Evolutionary conservation across 2,797 vertebrate genomes (phyloP).

Genomic region (Syngnathus rostellatus): DNA sequence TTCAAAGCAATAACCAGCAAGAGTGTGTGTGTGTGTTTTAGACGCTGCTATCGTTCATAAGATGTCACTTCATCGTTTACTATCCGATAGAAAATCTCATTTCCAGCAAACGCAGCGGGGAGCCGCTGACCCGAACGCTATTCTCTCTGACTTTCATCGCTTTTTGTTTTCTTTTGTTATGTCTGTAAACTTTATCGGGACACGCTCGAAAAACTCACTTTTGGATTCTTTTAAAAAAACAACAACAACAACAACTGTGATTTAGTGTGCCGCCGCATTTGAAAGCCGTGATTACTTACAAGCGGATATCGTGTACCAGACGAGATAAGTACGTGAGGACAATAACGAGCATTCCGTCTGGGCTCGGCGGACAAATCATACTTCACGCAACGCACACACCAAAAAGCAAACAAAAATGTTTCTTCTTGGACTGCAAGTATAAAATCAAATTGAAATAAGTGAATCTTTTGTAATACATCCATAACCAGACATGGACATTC

Average conservation of each 20-base stretch:
- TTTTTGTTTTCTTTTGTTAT: background rate
- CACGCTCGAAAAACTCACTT: background rate
- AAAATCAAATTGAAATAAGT: too few species aligned
- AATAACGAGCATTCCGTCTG: background rate
- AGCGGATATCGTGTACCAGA: background rate
- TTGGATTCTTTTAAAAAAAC: background rate
- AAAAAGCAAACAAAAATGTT: background rate
- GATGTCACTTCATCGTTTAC: background rate
- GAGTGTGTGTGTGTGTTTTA: background rate
- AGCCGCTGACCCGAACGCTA: background rate
- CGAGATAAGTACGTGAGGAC: background rate
- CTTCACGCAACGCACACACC: background rate
- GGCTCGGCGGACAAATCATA: background rate
- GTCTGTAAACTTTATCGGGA: slow-evolving; percentile 2
- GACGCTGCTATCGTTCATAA: background rate
- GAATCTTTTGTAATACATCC: too few species aligned
- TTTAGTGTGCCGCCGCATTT: background rate
- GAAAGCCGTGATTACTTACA: slow-evolving; percentile 9
- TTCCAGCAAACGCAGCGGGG: background rate
- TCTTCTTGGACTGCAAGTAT: background rate
- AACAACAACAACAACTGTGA: background rate
- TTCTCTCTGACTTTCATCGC: slow-evolving; percentile 1
- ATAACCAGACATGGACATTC: too few species aligned
- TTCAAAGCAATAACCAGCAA: background rate
- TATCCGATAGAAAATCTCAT: slow-evolving; percentile 1